Base-by-base conservation (phyloP, 2,888 invertebrate species). In the Erebia ligea region DNA sequence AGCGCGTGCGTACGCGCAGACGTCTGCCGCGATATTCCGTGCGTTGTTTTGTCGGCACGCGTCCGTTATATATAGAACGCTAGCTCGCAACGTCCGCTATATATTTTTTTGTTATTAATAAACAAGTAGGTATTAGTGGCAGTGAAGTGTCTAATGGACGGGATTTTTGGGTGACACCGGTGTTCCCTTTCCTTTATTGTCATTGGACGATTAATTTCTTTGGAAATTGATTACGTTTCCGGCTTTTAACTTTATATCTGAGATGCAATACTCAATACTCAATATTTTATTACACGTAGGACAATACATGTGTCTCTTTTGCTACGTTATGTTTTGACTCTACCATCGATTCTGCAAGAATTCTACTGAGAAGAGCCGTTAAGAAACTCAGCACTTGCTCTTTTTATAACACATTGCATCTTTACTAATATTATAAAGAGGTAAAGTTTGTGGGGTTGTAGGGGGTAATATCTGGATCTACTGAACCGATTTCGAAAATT, bases 31-130 rank as follows among this genome's bases (percentile, higher is more conserved):
- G 71, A 69, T 68, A 73, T 73, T 75, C 75, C 64, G 19, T 50
- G 57, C 69, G 90, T 88, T 90, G 89, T 89, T 90, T 88, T 88
- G 82, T 82, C 86, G 82, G 84, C 88, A 85, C 87, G 88, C 87
- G 86, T 83, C 78, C 75, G 81, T 80, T 91, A 90, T 84, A 90
- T 86, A 84, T 92, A 91, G 91, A 89, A 77, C 81, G 76, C 77
- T 82, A 81, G 83, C 86, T 88, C 66, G 87, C 89, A 77, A 83
- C 87, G 88, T 86, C 86, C 86, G 88, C 86, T 88, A 85, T 83
- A 79, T 82, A 83, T 84, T 82, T 62, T 62, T 62, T 45, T 62
- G 62, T 81, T 83, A 78, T 78, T 77, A 78, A 78, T 79, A 79
- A 76, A 76, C 88, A 88, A 88, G 89, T 62, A 62, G 62, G 62